phyloP scores from a whole-genome alignment of 2,113 vertebrate genomes.

The Bostrychus sinensis region DNA sequence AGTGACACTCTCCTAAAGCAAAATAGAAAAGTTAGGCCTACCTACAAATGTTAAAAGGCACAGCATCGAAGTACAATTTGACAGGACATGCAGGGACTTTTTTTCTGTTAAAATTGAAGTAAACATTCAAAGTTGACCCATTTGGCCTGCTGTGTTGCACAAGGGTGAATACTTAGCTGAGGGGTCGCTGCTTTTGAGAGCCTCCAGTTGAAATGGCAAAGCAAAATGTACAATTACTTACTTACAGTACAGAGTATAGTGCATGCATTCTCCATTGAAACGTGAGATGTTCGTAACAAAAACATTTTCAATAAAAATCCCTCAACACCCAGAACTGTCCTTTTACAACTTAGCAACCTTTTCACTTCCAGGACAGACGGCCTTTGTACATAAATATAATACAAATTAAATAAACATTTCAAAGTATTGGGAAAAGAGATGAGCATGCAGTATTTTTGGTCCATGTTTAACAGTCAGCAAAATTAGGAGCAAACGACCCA shows the following conservation, averaged over 20 bases:
- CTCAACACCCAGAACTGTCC: conserved; percentile 26
- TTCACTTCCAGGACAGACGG: conserved; percentile 39
- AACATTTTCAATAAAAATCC: conserved; percentile 25
- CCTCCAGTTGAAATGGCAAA: conserved; percentile 37
- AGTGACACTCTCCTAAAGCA: conserved; percentile 63
- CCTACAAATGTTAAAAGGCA: conserved; percentile 79
- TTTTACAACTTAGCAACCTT: conserved; percentile 19
- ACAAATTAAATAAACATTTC: conserved; percentile 72
- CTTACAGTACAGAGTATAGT: conserved; percentile 35
- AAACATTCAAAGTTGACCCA: conserved; percentile 74
- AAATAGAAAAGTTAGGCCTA: conserved; percentile 72
- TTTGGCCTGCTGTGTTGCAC: conserved; percentile 57
- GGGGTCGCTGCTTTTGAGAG: conserved; percentile 31
- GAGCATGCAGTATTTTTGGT: conserved; percentile 69
- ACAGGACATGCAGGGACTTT: conserved; percentile 74
- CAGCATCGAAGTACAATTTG: conserved; percentile 76
- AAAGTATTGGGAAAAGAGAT: conserved; percentile 52
- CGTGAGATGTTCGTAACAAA: conserved; percentile 38
- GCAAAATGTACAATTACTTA: conserved; percentile 23
- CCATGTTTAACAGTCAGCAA: conserved; percentile 67
- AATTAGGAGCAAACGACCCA: conserved; percentile 57
- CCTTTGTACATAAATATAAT: conserved; percentile 64
- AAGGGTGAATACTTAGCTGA: conserved; percentile 59
- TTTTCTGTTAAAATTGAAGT: conserved; percentile 55
- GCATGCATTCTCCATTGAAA: conserved; percentile 34